These are phyloP conservation scores for Microplitis deprimator DNA, from an alignment of 2,888 invertebrate genomes.

Conservation along the genomic window DNA sequence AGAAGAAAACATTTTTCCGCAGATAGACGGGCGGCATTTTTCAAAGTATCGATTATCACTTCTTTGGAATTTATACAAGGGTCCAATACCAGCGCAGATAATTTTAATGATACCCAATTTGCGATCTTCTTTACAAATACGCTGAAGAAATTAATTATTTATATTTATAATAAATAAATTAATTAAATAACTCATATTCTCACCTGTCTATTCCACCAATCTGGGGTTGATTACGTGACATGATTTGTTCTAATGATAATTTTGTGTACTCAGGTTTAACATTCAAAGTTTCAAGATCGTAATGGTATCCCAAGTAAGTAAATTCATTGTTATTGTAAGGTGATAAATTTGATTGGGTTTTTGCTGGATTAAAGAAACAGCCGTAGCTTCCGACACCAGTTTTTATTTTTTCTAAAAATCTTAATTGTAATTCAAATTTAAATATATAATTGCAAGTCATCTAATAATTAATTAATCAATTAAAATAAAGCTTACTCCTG, in stretches of 20 bases:
- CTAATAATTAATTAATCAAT: not conserved
- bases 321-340: conserved; percentile 14
- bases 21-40: not conserved
- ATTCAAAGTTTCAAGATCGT: conserved; percentile 11
- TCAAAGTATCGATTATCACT: not conserved
- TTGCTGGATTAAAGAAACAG: conserved; percentile 3
- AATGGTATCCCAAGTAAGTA: conserved; percentile 18
- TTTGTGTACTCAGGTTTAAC: conserved; percentile 3
- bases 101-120: not conserved
- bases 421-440: not conserved
- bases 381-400: conserved; percentile 2
- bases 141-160: not conserved
- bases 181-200: too few species aligned
- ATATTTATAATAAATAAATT: not conserved
- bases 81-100: conserved; percentile 3
- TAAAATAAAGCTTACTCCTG: not conserved
- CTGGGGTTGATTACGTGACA: not conserved
- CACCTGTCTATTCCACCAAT: not conserved
- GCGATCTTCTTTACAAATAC: not conserved
- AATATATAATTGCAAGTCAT: not conserved
- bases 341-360: conserved; percentile 20
- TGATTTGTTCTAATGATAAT: not conserved
- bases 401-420: conserved; percentile 13
- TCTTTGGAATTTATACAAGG: not conserved
- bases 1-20: not conserved